A percentile compares a stretch with the other conserved stretches of the same genome.
Conservation (phyloP, 2,113 vertebrate genomes). For the Ceuthmochares aereus region DNA sequence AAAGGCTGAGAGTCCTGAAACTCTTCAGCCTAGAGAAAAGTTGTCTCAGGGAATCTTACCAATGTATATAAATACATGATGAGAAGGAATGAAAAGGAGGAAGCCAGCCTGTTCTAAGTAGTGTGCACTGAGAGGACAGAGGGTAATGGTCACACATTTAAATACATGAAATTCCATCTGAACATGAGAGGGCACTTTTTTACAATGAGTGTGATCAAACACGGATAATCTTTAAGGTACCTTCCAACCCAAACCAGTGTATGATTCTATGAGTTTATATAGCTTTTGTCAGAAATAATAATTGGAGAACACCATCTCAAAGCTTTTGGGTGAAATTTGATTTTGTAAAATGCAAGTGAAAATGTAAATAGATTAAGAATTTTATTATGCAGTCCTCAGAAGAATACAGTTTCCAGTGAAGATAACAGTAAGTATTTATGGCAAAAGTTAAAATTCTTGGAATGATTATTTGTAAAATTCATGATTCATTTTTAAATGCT, state of each 20-base stretch:
- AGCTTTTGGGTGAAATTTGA: neutral
- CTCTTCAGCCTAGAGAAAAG: neutral
- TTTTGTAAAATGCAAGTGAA: neutral
- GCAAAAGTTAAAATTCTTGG: neutral
- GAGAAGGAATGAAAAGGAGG: neutral
- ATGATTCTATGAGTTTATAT: neutral
- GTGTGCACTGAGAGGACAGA: neutral
- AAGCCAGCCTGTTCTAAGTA: neutral
- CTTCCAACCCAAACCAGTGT: too few relatives aligned
- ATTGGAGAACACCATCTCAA: neutral
- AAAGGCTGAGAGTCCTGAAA: neutral
- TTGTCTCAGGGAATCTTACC: neutral
- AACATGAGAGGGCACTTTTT: neutral
- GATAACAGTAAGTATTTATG: neutral
- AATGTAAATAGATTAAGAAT: neutral
- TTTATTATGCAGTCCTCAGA: neutral
- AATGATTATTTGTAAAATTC: constrained; percentile 29
- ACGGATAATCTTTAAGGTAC: too few relatives aligned
- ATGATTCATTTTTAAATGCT: constrained; percentile 30
- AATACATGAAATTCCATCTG: neutral
- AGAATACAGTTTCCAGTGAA: neutral
- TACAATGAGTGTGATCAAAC: neutral
- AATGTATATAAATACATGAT: neutral
- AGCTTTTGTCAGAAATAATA: neutral
- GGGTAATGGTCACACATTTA: neutral